Base-by-base conservation (phyloP, 2,888 invertebrate species). In the Neoscelio sp. region DNA sequence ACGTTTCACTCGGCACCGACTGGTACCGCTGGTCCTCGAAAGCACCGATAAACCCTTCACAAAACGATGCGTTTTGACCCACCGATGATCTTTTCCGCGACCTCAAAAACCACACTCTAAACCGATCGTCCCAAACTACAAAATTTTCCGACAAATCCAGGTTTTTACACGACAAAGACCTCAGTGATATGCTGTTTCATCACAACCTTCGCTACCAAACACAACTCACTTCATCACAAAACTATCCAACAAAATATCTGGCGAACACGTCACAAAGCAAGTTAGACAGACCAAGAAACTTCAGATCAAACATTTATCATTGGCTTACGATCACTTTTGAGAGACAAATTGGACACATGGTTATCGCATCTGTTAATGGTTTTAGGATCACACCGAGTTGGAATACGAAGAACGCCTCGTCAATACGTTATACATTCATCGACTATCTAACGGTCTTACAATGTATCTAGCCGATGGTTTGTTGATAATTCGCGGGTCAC, bases 381-480 rank as follows among this genome's bases (percentile, higher is more conserved):
- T n/a, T n/a, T n/a, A n/a, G n/a, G n/a, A n/a, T n/a, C n/a, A n/a
- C n/a, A n/a, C n/a, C n/a, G n/a, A n/a, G n/a, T n/a, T n/a, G n/a
- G n/a, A n/a, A n/a, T n/a, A n/a, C n/a, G n/a, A n/a, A n/a, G n/a
- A n/a, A n/a, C n/a, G n/a, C n/a, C n/a, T n/a, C n/a, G n/a, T n/a
- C n/a, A n/a, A n/a, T n/a, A n/a, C n/a, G n/a, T n/a, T n/a, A n/a
- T n/a, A n/a, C n/a, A n/a, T n/a, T n/a, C n/a, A n/a, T 8, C 54
- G 28, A 44, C 35, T 23, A 56, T 73, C 46, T 23, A 26, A 13
- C 35, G 50, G 67, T 23, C 48, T 54, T 56, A 64, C 77, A 65
- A 58, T 35, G 64, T 70, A 35, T 48, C 12, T 33, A 56, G 60
- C 26, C 52, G 40, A 62, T 54, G 58, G 23, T 13, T 33, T 28